Evolutionary conservation across 1,140 invertebrate genomes (phyloP).

Genomic region (Leptoteleia sp.): DNA sequence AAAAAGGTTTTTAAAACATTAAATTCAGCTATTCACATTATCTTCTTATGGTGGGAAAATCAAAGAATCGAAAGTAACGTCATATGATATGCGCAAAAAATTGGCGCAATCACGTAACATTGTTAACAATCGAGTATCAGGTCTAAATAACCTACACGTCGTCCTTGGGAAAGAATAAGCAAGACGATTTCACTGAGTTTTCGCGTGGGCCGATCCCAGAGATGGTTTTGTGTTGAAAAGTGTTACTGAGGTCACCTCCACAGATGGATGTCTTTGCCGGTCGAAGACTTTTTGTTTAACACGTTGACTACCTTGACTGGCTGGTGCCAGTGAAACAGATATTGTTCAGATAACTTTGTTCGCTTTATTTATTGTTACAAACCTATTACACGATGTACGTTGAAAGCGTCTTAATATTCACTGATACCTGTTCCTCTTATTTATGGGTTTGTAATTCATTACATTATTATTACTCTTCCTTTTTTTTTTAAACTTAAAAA

Average conservation of each 20-base stretch:
- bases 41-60: neutral
- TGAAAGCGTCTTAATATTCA: slow-evolving; percentile 4
- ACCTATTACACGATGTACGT: slow-evolving; percentile 6
- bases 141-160: slow-evolving; percentile 45
- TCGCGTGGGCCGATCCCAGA: slow-evolving; percentile 38
- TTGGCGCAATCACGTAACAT: slow-evolving; percentile 15
- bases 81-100: slow-evolving; percentile 20
- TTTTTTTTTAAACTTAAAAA: too few species aligned
- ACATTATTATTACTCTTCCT: too few species aligned
- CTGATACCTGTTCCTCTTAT: neutral
- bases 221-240: slow-evolving; percentile 43
- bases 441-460: too few species aligned
- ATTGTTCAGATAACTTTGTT: slow-evolving; percentile 32
- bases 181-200: slow-evolving; percentile 37
- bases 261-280: slow-evolving; percentile 44
- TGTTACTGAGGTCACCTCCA: slow-evolving; percentile 39
- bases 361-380: slow-evolving; percentile 17
- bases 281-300: slow-evolving; percentile 41
- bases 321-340: slow-evolving; percentile 29
- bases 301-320: slow-evolving; percentile 44
- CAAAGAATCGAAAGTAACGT: slow-evolving; percentile 3
- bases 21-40: too few species aligned
- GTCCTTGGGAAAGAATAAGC: slow-evolving; percentile 50
- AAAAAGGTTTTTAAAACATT: too few species aligned
- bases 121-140: slow-evolving; percentile 24